Evolutionary conservation across 2,888 invertebrate genomes (phyloP).

Genomic region (Steinernema hermaphroditum): DNA sequence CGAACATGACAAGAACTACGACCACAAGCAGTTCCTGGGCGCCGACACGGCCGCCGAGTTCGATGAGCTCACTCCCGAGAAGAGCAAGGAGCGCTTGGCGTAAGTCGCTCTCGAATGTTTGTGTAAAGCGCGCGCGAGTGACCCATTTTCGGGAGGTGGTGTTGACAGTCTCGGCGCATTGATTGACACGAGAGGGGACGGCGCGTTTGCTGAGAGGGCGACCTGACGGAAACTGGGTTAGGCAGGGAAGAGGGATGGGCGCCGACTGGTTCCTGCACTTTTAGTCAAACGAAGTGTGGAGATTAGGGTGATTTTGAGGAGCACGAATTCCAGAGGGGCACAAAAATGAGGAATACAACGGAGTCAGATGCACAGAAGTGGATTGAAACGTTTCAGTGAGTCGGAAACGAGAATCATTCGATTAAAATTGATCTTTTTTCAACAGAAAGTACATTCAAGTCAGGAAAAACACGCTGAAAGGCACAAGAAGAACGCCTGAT

Average conservation of each 20-base stretch:
- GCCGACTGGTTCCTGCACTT: too few relatives aligned
- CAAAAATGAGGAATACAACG: too few relatives aligned
- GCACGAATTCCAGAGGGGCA: too few relatives aligned
- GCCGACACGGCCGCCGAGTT: conserved; percentile 87
- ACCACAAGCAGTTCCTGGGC: conserved; percentile 95
- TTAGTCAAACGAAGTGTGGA: too few relatives aligned
- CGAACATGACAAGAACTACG: conserved; percentile 78
- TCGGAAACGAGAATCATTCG: too few relatives aligned
- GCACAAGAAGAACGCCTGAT: too few relatives aligned
- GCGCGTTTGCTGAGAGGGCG: not conserved
- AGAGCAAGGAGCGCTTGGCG: conserved; percentile 82
- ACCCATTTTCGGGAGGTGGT: not conserved
- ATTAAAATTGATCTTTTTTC: too few relatives aligned
- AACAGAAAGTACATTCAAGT: too few relatives aligned
- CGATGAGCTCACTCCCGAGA: conserved; percentile 89
- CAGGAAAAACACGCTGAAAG: too few relatives aligned
- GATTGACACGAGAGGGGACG: not conserved
- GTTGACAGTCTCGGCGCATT: conserved; percentile 6
- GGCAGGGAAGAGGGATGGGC: not conserved
- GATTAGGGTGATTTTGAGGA: too few relatives aligned
- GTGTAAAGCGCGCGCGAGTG: not conserved
- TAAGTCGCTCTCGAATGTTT: conserved; percentile 53
- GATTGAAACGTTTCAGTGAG: too few relatives aligned
- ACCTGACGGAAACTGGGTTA: conserved; percentile 3
- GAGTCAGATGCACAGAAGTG: too few relatives aligned